Conservation (phyloP, 2,113 vertebrate genomes). For the Natator depressus region DNA sequence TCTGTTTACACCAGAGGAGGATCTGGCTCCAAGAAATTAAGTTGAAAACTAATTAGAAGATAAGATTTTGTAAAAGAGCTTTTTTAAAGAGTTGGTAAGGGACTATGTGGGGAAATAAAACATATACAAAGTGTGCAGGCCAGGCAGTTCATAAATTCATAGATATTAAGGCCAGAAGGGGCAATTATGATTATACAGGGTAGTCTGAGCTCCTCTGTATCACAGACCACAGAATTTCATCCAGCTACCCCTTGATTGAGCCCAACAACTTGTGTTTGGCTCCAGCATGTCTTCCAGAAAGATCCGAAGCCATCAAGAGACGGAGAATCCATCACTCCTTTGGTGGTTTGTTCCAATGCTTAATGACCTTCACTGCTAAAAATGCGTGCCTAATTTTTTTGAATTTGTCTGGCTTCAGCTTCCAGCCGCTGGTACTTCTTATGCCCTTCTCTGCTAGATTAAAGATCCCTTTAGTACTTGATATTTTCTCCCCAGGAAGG, state of each 20-base stretch:
- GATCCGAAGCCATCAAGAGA: neutral
- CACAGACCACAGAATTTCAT: neutral
- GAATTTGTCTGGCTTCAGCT: neutral
- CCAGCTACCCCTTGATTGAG: neutral
- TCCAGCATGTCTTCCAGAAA: neutral
- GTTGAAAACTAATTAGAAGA: neutral
- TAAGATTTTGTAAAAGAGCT: neutral
- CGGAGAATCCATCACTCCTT: neutral
- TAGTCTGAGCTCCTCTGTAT: neutral
- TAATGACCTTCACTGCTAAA: neutral
- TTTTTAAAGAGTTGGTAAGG: neutral
- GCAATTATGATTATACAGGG: neutral
- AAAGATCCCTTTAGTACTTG: neutral
- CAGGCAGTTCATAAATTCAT: neutral
- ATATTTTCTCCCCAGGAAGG: neutral
- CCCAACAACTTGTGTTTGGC: neutral
- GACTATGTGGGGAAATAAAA: neutral
- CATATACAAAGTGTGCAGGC: neutral
- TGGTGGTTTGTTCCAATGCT: neutral
- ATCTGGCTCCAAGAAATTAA: neutral
- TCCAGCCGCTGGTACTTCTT: neutral
- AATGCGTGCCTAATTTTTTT: neutral
- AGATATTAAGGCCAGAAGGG: neutral
- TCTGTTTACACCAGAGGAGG: neutral
- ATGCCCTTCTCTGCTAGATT: neutral